phyloP scores from a whole-genome alignment of 2,797 vertebrate genomes.

The Todus mexicanus region DNA sequence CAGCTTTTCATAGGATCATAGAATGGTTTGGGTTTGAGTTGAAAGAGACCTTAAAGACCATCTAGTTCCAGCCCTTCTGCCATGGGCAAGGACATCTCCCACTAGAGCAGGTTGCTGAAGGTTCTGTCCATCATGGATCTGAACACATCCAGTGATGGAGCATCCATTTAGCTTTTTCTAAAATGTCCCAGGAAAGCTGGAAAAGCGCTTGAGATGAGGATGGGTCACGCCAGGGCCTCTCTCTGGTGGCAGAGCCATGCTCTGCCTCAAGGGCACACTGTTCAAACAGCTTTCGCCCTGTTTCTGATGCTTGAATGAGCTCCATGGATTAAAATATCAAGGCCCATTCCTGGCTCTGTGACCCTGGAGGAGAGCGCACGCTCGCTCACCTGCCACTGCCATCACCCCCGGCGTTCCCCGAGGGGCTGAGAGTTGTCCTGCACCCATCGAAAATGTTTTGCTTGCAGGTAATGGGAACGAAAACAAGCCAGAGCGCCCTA shows the following conservation, averaged over 20 bases:
- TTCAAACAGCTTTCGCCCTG: neutral
- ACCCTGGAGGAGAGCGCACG: accelerated
- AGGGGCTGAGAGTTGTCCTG: neutral
- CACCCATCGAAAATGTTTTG: neutral
- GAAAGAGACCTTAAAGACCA: no score
- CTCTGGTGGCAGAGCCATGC: neutral
- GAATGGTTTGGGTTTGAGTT: no score
- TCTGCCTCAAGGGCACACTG: neutral
- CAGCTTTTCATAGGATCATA: no score
- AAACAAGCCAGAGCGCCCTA: slow-evolving; percentile 28
- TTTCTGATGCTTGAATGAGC: neutral
- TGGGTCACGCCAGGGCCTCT: accelerated
- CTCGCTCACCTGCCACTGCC: neutral
- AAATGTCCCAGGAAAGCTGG: neutral
- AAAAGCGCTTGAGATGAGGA: neutral
- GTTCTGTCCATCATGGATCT: no score
- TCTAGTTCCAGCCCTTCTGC: no score
- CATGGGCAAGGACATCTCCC: no score
- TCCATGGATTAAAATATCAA: neutral
- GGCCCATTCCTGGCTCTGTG: accelerated
- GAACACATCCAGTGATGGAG: no score
- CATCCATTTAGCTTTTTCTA: neutral
- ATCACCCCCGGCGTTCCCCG: neutral
- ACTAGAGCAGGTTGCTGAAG: no score
- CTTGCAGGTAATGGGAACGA: slow-evolving; percentile 20